A percentile compares a stretch with the other conserved stretches of the same genome.
Evolutionary conservation across 2,797 vertebrate genomes (phyloP).

Genomic region (Rhodeus uyekii): DNA sequence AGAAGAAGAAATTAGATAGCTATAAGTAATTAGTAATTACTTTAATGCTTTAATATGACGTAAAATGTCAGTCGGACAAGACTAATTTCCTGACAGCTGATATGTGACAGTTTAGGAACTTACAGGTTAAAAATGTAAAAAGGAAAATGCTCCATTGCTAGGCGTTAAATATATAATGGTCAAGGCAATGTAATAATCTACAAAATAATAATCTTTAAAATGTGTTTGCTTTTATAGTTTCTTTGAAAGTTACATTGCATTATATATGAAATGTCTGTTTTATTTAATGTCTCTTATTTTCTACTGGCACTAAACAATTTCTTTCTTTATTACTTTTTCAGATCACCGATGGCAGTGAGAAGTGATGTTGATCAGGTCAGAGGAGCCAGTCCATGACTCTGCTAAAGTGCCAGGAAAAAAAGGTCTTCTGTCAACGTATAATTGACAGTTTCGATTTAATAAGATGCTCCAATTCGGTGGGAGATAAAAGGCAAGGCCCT

Average conservation of each 20-base stretch:
- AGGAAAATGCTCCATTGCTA: not conserved
- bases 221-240: not conserved
- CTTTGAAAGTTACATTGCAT: not conserved
- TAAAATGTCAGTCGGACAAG: not conserved
- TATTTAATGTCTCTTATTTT: not conserved
- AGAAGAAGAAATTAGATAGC: not conserved
- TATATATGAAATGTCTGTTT: not conserved
- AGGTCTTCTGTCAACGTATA: constrained; percentile 42
- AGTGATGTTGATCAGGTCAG: constrained; percentile 28
- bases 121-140: not conserved
- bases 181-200: not conserved
- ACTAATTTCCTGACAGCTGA: not conserved
- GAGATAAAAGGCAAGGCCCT: constrained; percentile 64
- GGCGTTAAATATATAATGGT: not conserved
- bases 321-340: not conserved
- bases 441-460: constrained; percentile 54
- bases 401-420: constrained; percentile 39
- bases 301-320: not conserved
- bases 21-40: not conserved
- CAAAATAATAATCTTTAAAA: not conserved
- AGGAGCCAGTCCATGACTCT: constrained; percentile 32
- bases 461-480: constrained; percentile 53
- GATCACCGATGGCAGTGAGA: not conserved
- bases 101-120: not conserved
- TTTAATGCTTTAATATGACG: not conserved